Percentiles rank a stretch among this genome's conserved stretches.
These are phyloP conservation scores for Tragelaphus strepsiceros DNA, from an alignment of 2,113 vertebrate genomes.

Conservation along the genomic window DNA sequence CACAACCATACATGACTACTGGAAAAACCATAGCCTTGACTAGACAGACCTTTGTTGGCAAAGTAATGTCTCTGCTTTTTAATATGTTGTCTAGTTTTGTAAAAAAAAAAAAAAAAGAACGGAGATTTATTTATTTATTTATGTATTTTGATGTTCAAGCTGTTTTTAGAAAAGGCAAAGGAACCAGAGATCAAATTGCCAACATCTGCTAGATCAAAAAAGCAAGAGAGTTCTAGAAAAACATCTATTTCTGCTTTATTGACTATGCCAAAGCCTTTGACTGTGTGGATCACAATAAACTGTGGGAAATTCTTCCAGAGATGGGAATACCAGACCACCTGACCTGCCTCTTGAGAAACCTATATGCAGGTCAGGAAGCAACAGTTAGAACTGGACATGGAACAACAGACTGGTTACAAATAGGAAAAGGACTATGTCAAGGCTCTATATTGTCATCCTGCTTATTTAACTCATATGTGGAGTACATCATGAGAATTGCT, in stretches of 20 bases:
- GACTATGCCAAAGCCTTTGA: neutral
- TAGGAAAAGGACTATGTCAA: neutral
- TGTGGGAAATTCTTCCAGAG: neutral
- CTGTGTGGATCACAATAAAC: neutral
- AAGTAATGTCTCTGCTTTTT: neutral
- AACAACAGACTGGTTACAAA: neutral
- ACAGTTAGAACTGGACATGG: neutral
- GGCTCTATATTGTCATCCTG: neutral
- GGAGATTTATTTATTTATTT: neutral
- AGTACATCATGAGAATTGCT: neutral
- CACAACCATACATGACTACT: no score
- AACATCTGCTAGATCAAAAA: neutral
- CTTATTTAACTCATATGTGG: neutral
- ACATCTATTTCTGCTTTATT: neutral
- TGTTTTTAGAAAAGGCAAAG: neutral
- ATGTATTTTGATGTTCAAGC: neutral
- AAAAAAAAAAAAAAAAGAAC: neutral
- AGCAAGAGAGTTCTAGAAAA: neutral
- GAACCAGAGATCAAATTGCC: neutral
- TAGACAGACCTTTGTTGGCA: neutral
- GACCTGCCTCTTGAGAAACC: neutral
- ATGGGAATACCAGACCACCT: neutral
- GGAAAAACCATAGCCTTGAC: no score
- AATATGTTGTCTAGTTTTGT: neutral
- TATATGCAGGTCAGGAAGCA: neutral